Evolutionary conservation across 2,888 invertebrate genomes (phyloP).

Genomic region (Teinopalpus imperialis): DNA sequence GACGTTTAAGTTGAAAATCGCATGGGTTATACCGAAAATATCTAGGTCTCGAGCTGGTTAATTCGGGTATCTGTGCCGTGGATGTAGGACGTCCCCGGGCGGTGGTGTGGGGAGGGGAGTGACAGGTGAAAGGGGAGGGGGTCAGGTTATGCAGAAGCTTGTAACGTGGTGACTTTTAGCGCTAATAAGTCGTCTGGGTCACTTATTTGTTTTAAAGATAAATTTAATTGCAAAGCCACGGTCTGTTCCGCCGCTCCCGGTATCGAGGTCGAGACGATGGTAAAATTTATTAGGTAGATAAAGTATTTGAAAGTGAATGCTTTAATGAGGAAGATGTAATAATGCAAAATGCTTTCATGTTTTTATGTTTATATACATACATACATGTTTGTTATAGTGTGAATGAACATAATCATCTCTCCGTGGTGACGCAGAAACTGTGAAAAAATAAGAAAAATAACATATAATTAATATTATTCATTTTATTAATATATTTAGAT

Average conservation of each 20-base stretch:
- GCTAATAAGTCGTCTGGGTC: slow-evolving; percentile 5
- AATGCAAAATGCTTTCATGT: too few species aligned
- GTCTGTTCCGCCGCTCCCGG: too few species aligned
- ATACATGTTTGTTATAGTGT: too few species aligned
- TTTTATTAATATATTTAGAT: too few species aligned
- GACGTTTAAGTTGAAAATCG: slow-evolving; percentile 39
- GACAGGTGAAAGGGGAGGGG: slow-evolving; percentile 36
- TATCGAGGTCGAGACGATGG: neutral
- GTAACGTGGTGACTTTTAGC: slow-evolving; percentile 29
- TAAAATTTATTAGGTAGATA: neutral
- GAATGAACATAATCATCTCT: too few species aligned
- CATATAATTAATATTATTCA: too few species aligned
- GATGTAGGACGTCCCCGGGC: slow-evolving; percentile 53
- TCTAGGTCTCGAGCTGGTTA: slow-evolving; percentile 70
- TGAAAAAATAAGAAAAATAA: too few species aligned
- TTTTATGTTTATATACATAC: too few species aligned
- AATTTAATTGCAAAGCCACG: neutral
- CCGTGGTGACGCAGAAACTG: too few species aligned
- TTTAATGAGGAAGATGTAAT: too few species aligned
- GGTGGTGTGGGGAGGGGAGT: slow-evolving; percentile 39
- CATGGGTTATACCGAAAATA: slow-evolving; percentile 48
- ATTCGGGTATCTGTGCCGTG: slow-evolving; percentile 69
- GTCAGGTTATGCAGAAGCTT: slow-evolving; percentile 51
- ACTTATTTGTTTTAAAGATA: slow-evolving; percentile 4
- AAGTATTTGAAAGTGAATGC: slow-evolving; percentile 12